Conservation (phyloP, 1,140 invertebrate genomes). For the Leptoteleia sp. region DNA sequence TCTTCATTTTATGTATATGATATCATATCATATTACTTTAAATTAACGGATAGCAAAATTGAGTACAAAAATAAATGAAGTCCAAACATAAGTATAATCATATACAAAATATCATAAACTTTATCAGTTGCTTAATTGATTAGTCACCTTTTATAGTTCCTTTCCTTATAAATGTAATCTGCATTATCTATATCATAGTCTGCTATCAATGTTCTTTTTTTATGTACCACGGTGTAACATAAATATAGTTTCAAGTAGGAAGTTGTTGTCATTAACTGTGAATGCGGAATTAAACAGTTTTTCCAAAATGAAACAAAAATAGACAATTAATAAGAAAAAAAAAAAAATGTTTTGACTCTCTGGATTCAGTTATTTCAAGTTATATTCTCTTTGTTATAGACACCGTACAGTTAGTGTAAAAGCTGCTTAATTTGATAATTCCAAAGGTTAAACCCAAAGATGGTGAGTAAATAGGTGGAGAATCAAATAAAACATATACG, state of each 20-base stretch:
- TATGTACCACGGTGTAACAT: constrained; percentile 43
- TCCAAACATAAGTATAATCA: too few relatives aligned
- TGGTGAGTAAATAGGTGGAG: constrained; percentile 79
- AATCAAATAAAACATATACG: constrained; percentile 68
- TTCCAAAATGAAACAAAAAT: constrained; percentile 35
- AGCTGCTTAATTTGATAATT: constrained; percentile 81
- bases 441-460: constrained; percentile 78
- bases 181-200: constrained; percentile 35
- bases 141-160: constrained; percentile 5
- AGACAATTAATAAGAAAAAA: constrained; percentile 13
- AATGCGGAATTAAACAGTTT: constrained; percentile 46
- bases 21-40: too few relatives aligned
- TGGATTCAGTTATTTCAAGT: constrained; percentile 75
- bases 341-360: constrained; percentile 44
- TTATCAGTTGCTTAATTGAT: too few relatives aligned
- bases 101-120: too few relatives aligned
- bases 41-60: too few relatives aligned
- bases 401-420: constrained; percentile 80
- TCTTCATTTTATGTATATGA: too few relatives aligned
- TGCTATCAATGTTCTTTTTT: constrained; percentile 29
- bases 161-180: constrained; percentile 21
- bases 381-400: constrained; percentile 81
- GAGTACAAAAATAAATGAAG: too few relatives aligned
- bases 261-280: constrained; percentile 54
- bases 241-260: constrained; percentile 36